Percentiles rank a stretch among this genome's conserved stretches.
These are phyloP conservation scores for Sericinus montela DNA, from an alignment of 2,888 invertebrate species.

Conservation along the genomic window DNA sequence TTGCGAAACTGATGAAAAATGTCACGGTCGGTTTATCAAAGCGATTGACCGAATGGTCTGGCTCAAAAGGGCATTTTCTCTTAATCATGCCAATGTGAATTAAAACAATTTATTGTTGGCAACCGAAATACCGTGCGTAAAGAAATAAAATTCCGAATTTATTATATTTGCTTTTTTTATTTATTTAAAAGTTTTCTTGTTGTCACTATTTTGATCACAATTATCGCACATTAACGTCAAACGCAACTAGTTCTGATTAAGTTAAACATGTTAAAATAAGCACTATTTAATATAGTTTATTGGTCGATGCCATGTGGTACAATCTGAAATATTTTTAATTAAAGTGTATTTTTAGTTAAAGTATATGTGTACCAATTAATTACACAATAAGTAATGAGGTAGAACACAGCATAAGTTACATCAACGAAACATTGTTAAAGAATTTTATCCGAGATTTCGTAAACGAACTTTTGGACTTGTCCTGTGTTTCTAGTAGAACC, in stretches of 20 bases:
- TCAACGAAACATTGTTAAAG: too few relatives aligned
- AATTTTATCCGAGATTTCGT: too few relatives aligned
- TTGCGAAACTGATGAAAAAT: conserved; percentile 55
- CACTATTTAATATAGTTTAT: too few relatives aligned
- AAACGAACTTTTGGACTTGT: too few relatives aligned
- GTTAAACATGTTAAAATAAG: too few relatives aligned
- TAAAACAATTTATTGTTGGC: conserved; percentile 14
- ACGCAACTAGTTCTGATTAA: neutral
- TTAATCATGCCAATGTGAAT: conserved; percentile 19
- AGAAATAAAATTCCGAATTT: conserved; percentile 15
- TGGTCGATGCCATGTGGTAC: too few relatives aligned
- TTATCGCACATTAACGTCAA: neutral
- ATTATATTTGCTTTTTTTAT: neutral
- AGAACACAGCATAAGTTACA: too few relatives aligned
- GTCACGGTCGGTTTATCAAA: conserved; percentile 61
- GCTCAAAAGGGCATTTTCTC: conserved; percentile 48
- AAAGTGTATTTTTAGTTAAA: too few relatives aligned
- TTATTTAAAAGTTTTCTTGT: neutral
- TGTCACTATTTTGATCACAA: neutral
- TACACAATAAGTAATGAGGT: too few relatives aligned
- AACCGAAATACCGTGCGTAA: neutral
- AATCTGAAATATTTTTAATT: too few relatives aligned
- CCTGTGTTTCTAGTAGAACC: too few relatives aligned
- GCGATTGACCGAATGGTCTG: conserved; percentile 34
- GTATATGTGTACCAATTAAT: too few relatives aligned